Base-by-base conservation (phyloP, 2,888 invertebrate genomes). In the Athalia circularis region DNA sequence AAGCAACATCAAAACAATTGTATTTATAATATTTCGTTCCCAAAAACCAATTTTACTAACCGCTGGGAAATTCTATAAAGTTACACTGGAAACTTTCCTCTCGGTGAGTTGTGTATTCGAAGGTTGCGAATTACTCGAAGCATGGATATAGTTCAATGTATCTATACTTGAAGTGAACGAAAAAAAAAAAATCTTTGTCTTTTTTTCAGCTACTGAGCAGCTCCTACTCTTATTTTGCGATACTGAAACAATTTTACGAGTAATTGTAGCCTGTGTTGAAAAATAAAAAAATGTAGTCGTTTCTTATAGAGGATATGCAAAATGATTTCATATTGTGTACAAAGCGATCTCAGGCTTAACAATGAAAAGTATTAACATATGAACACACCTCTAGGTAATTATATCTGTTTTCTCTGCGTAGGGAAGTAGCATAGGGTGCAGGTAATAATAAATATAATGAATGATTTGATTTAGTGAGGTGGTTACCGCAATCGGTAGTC, bases 21-120 rank as follows among this genome's bases (percentile, higher is more conserved):
- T 64, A 3, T 29, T 65, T 7, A 65, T 77, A 13, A 65, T 65
- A 11, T 52, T 65, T 47, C 76, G 76, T 77, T 45, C 65, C 6
- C 76, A 77, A 52, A 77, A 77, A 29, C 65, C 52, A 47, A 77
- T 77, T 52, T 65, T 15, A 43, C 9, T 77, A 9, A 65, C 43
- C 15, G 54, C 50, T 54, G 76, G 76, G 43, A 77, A 77, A 65
- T 77, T 77, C 11, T 65, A 50, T 5, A 13, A 8, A 13, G 54
- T 77, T 11, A 50, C 15, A 8, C 76, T 77, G 13, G 29, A 65
- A 47, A 15, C 76, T 9, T 54, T 65, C 9, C 45, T 77, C 11
- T 77, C 76, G 48, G 76, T 61, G n/a, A 54, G 76, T 45, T 7
- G 8, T 4, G 2, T 43, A 29, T 29, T 29, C 29, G 29, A 29